Base-by-base conservation (phyloP, 2,888 invertebrate genomes). In the Tridacna gigas region DNA sequence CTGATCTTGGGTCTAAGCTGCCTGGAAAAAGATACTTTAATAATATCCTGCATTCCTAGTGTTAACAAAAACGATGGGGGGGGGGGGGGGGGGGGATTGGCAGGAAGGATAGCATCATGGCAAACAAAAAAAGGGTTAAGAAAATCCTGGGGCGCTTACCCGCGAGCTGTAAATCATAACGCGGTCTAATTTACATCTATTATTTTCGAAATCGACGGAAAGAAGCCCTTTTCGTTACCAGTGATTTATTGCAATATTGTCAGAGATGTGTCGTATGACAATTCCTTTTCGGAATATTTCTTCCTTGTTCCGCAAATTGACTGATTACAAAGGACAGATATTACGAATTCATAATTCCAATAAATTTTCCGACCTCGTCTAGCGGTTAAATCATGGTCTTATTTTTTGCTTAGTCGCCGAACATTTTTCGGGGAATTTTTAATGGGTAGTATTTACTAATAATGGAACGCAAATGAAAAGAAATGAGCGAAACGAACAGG, bases 171-270 rank as follows among this genome's bases (percentile, higher is more conserved):
- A 82, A 86, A 86, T 86, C 82, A 86, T 67, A 61, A 65, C 73
- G 51, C 66, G 75, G 65, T 71, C 78, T 86, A 80, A 86, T 86
- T 83, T 83, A 66, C 86, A 86, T 86, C 86, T 86, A 82, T 86
- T 86, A 82, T 86, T 86, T 82, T 82, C 71, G 76, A 79, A 82
- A 85, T 69, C 74, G 77, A 74, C 56, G 74, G 75, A 56, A 71
- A 67, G 28, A 74, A 60, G 76, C 74, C 80, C 61, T 80, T 82
- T 80, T 86, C 77, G 80, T 86, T 80, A 48, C 69, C 11, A n/a
- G 71, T 86, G 86, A 86, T 86, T 86, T 86, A 86, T 86, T 56
- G 74, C 47, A 26, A 78, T 66, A 51, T 28, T 61, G 61, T 45
- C 51, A 65, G 28, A 48, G 74, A 25, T 26, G 65, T 66, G 74